Percentiles rank a stretch among this genome's conserved stretches.
Evolutionary conservation across 35 echinoderm and acorn worm genomes (phyloP).

Genomic region (Apostichopus japonicus): DNA sequence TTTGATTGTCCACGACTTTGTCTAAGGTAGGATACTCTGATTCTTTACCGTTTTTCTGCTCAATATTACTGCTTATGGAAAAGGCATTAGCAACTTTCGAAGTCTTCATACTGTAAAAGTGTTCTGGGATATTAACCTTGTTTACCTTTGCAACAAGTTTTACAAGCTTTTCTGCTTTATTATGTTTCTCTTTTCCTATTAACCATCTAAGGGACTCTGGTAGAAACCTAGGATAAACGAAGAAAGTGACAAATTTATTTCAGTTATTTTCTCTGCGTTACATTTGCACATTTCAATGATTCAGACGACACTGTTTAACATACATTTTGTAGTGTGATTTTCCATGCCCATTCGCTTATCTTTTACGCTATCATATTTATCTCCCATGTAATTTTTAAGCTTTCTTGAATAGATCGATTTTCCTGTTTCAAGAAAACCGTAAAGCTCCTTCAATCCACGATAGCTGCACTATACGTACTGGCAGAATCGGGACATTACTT

Average conservation of each 20-base stretch:
- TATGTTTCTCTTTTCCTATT: not conserved
- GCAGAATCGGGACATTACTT: no score
- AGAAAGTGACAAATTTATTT: not conserved
- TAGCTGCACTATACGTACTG: no score
- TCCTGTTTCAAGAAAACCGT: no score
- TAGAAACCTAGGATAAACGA: slow-evolving; percentile 17
- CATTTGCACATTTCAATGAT: no score
- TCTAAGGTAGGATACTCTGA: not conserved
- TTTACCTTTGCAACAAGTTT: slow-evolving; percentile 1
- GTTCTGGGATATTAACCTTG: not conserved
- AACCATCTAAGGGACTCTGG: slow-evolving; percentile 37
- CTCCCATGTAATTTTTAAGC: no score
- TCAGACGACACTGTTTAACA: no score
- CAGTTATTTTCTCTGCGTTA: no score
- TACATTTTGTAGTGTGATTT: no score
- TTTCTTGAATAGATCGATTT: no score
- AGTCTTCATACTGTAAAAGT: not conserved
- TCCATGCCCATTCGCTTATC: no score
- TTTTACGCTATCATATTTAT: no score
- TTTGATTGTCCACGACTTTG: not conserved
- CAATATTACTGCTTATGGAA: not conserved
- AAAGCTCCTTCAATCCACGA: no score
- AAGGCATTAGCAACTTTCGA: not conserved
- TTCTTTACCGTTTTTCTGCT: not conserved
- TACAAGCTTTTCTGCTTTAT: not conserved